Conservation (phyloP, 2,113 vertebrate species). For the Mohoua ochrocephala region DNA sequence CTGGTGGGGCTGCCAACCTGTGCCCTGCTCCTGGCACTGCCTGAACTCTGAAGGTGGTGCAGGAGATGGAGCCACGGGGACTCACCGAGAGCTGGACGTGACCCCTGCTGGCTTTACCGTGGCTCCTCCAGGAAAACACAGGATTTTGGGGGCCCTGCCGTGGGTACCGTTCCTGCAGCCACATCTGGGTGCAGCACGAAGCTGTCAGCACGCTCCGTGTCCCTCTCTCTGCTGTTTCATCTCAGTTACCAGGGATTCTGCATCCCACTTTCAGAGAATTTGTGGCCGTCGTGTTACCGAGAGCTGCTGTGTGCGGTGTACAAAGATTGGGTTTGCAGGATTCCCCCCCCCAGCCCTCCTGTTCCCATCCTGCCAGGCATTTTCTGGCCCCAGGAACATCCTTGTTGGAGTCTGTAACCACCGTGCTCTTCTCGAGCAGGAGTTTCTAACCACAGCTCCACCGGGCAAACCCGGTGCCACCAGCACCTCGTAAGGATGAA, state of each 20-base stretch:
- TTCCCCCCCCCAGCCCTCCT: not conserved
- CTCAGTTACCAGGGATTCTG: slow-evolving; percentile 9
- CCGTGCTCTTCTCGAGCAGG: fast-evolving
- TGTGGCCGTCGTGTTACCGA: not conserved
- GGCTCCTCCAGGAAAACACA: not conserved
- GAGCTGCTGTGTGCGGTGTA: not conserved
- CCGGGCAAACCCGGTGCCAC: not conserved
- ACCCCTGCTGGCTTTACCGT: not conserved
- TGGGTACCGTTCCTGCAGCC: not conserved
- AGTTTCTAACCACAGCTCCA: not conserved
- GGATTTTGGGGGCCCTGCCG: not conserved
- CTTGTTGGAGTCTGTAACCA: not conserved
- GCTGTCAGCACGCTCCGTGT: not conserved
- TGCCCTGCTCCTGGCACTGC: not conserved
- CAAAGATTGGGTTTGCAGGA: not conserved
- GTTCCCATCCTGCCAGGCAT: not conserved
- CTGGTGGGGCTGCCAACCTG: not conserved
- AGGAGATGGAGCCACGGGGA: fast-evolving
- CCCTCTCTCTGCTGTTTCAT: not conserved
- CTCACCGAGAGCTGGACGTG: fast-evolving
- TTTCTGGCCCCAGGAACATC: not conserved
- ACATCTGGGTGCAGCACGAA: not conserved
- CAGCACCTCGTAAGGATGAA: not conserved
- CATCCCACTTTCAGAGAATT: not conserved
- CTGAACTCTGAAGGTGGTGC: not conserved